Percentiles rank a stretch among this genome's conserved stretches.
Conservation (phyloP, 2,888 invertebrate species). For the Euspilapteryx auroguttella region DNA sequence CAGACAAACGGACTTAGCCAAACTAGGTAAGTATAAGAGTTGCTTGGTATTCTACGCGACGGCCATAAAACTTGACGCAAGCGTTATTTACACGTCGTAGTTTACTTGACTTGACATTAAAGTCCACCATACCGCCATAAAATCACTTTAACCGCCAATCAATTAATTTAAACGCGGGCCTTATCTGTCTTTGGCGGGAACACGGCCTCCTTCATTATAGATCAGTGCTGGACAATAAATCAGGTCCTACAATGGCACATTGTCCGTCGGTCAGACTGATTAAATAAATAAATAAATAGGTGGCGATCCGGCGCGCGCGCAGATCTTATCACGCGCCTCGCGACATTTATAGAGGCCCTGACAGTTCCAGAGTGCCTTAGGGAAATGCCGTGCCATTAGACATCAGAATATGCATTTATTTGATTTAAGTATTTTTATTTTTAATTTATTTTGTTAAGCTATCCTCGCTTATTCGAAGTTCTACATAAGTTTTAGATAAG, state of each 20-base stretch:
- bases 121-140: neutral
- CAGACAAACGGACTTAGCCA: no score
- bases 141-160: conserved; percentile 1
- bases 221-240: conserved; percentile 37
- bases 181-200: no score
- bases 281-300: conserved; percentile 56
- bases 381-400: neutral
- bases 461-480: no score
- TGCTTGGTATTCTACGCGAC: no score
- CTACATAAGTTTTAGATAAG: no score
- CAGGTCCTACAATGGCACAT: conserved; percentile 54
- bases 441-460: no score
- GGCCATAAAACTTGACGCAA: no score
- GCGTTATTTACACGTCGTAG: no score
- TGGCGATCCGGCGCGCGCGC: conserved; percentile 41
- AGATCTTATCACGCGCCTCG: conserved; percentile 39
- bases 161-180: conserved; percentile 3
- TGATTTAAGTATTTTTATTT: no score
- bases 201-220: conserved; percentile 13
- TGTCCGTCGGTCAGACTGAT: conserved; percentile 54
- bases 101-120: no score
- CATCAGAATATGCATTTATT: no score
- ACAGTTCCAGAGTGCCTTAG: neutral
- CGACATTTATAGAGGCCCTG: conserved; percentile 23
- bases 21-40: no score